Conservation (phyloP, 64 coral and sea anemone genomes). For the Dendrophyllia cribrosa region DNA sequence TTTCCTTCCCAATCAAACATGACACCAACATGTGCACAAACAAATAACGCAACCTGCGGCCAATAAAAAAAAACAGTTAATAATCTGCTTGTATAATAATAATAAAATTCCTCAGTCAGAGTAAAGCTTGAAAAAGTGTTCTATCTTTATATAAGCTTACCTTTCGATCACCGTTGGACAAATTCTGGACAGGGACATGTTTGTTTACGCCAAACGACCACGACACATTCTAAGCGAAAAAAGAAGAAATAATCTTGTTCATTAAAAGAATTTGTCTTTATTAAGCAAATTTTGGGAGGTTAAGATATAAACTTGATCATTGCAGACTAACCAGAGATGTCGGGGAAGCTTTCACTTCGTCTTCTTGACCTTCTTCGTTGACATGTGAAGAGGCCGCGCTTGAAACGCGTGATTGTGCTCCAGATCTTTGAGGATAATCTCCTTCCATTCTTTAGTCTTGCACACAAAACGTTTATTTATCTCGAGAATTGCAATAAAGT, state of each 20-base stretch:
- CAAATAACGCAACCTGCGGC: constrained; percentile 84
- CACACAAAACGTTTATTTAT: neutral
- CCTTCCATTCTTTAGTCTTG: neutral
- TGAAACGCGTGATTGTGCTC: constrained; percentile 85
- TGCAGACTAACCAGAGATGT: constrained; percentile 35
- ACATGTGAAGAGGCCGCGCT: constrained; percentile 66
- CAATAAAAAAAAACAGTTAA: neutral
- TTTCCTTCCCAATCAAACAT: constrained; percentile 91
- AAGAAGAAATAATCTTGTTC: no score
- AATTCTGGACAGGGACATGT: constrained; percentile 79
- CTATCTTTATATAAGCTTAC: constrained; percentile 42
- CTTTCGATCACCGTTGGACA: constrained; percentile 86
- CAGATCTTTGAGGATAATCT: constrained; percentile 70
- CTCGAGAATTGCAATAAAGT: neutral
- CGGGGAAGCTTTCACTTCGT: constrained; percentile 33
- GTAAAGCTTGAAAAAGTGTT: no score
- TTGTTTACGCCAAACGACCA: constrained; percentile 93
- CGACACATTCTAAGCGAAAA: constrained; percentile 74
- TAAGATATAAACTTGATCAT: neutral
- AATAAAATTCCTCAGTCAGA: no score
- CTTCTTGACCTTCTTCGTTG: constrained; percentile 33
- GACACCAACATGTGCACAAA: constrained; percentile 86
- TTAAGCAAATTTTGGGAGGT: neutral
- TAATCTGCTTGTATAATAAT: neutral
- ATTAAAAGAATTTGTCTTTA: neutral